These are phyloP conservation scores for Brenthis hecate DNA, from an alignment of 2,888 invertebrate genomes.

Conservation along the genomic window DNA sequence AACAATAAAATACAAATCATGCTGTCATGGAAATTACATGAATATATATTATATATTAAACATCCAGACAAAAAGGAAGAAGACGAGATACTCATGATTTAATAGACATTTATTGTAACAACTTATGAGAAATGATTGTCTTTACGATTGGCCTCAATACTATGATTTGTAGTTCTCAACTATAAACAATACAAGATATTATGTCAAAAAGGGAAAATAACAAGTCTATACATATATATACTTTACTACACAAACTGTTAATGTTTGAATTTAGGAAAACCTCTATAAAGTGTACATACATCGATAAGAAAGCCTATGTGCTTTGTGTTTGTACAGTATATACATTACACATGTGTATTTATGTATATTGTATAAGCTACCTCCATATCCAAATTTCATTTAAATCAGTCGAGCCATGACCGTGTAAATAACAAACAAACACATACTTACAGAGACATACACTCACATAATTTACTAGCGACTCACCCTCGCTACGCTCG, in stretches of 20 bases:
- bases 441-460: no score
- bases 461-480: no score
- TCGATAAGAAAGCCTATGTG: background rate
- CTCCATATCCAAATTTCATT: no score
- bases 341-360: background rate
- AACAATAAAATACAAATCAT: conserved; percentile 1
- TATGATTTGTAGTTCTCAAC: conserved; percentile 39
- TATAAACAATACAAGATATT: conserved; percentile 32
- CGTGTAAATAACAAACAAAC: no score
- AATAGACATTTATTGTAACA: conserved; percentile 32
- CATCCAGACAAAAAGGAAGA: conserved; percentile 11
- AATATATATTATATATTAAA: conserved; percentile 7
- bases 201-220: no score
- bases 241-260: no score
- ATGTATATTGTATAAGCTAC: no score
- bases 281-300: no score
- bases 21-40: background rate
- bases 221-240: no score
- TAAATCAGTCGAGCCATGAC: no score
- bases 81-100: conserved; percentile 25
- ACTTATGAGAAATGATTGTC: conserved; percentile 35
- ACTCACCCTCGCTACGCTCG: no score
- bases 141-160: conserved; percentile 42
- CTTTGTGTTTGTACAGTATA: background rate
- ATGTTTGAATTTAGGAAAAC: no score